Evolutionary conservation across 2,113 vertebrate genomes (phyloP), one percentile per base, ranked within the genome.

Genomic region (Tringa solitaria): DNA sequence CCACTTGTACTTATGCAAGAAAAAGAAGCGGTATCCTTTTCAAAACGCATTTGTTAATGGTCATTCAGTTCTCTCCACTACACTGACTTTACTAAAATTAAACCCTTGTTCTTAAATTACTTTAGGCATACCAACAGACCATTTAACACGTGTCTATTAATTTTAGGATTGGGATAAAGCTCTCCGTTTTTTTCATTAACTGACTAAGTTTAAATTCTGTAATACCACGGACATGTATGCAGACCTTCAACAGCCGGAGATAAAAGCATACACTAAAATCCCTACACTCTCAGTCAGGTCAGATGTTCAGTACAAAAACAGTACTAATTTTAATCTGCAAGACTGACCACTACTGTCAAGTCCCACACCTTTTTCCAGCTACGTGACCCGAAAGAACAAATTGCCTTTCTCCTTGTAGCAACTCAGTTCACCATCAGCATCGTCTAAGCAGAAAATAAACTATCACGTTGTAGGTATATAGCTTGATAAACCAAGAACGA

Each of bases 401-500:
- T 16, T 73, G 73, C 81, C 65, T 39, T 51, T 84, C 57, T 85
- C 57, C 60, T 70, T 12, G 8, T 26, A 72, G 75, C 81, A 81
- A 56, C 74, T 82, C 61, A n/a, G 64, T 41, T 67, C 80, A 83
- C 8, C 78, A 91, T 9, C 89, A 95, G 84, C 70, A 79, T 3
- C 70, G 85, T 8, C 91, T 68, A n/a, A 18, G 46, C 92, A 97
- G 79, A 90, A 93, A 45, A 96, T 77, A 74, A 96, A 82, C 60
- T 63, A 53, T 51, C 54, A 84, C 1, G 77, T 30, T 77, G 79
- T 21, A 93, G 76, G 61, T 73, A 76, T 26, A 46, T 50, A 96
- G 89, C 93, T 97, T 28, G 53, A 93, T 21, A 97, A 94, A 82
- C 95, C 93, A 91, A 87, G 76, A 95, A 60, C 77, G 37, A 96